Conservation (phyloP, 2,888 invertebrate species). For the Lordiphosa andalusiaca region DNA sequence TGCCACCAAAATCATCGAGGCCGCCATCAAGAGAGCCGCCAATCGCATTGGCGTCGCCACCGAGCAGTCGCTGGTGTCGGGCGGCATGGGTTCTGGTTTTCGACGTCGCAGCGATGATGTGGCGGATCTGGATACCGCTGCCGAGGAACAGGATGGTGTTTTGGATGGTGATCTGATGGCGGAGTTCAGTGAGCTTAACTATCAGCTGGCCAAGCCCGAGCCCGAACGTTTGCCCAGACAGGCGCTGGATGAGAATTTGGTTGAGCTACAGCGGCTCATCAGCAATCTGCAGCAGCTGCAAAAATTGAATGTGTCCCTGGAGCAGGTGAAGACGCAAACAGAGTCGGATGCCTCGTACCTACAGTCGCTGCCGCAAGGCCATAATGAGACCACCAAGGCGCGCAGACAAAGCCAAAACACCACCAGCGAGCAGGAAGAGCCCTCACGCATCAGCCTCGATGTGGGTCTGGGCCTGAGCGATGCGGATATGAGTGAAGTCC, state of each 20-base stretch:
- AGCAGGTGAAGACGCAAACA: slow-evolving; percentile 16
- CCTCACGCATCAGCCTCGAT: slow-evolving; percentile 61
- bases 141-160: slow-evolving; percentile 34
- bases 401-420: slow-evolving; percentile 79
- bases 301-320: slow-evolving; percentile 69
- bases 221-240: slow-evolving; percentile 15
- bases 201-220: slow-evolving; percentile 71
- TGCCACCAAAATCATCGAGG: slow-evolving; percentile 77
- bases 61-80: slow-evolving; percentile 48
- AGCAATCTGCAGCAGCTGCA: slow-evolving; percentile 80
- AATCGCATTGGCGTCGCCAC: slow-evolving; percentile 75
- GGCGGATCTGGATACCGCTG: slow-evolving; percentile 28
- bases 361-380: slow-evolving; percentile 54
- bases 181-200: slow-evolving; percentile 75
- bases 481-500: slow-evolving; percentile 27
- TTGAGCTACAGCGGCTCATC: slow-evolving; percentile 81
- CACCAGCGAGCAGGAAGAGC: slow-evolving; percentile 6
- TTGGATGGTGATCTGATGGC: slow-evolving; percentile 67
- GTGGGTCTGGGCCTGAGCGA: slow-evolving; percentile 45
- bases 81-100: slow-evolving; percentile 46
- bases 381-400: slow-evolving; percentile 77
- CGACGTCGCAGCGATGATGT: slow-evolving; percentile 61
- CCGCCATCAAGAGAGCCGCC: slow-evolving; percentile 75
- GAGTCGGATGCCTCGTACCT: slow-evolving; percentile 67
- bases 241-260: slow-evolving; percentile 80